Evolutionary conservation across 2,797 vertebrate species (phyloP).

Genomic region (Leucoraja ocellata): DNA sequence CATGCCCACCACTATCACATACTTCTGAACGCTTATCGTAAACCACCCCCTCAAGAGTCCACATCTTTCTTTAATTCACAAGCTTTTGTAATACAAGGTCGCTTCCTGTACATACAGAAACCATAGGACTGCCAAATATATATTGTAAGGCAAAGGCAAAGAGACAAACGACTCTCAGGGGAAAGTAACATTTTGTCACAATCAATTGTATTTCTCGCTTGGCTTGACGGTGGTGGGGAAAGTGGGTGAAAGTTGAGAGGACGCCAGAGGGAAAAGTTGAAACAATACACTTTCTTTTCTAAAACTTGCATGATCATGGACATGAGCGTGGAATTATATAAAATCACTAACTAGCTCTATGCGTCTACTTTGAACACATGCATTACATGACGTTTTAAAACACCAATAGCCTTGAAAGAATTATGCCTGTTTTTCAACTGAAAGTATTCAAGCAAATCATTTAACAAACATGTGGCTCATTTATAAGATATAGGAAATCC

Average conservation of each 20-base stretch:
- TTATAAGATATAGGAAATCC: no score
- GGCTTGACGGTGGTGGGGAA: background rate
- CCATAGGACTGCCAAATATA: background rate
- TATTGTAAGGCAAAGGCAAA: background rate
- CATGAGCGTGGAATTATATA: background rate
- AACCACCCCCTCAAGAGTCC: background rate
- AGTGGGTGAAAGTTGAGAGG: background rate
- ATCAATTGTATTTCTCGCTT: background rate
- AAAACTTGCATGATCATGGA: background rate
- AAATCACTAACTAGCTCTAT: background rate
- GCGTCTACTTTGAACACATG: background rate
- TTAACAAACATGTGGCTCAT: background rate
- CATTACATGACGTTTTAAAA: background rate
- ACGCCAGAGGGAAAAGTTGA: background rate
- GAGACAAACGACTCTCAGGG: background rate
- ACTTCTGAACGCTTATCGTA: background rate
- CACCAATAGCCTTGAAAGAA: background rate
- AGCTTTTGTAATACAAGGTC: background rate
- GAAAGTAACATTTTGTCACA: background rate
- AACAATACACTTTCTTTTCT: background rate
- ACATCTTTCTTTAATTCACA: background rate
- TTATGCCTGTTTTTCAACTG: background rate
- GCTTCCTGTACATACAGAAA: background rate
- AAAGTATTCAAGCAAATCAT: background rate
- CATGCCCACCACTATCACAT: no score